Base-by-base conservation (phyloP, 2,113 vertebrate species). In the Tetrao urogallus region DNA sequence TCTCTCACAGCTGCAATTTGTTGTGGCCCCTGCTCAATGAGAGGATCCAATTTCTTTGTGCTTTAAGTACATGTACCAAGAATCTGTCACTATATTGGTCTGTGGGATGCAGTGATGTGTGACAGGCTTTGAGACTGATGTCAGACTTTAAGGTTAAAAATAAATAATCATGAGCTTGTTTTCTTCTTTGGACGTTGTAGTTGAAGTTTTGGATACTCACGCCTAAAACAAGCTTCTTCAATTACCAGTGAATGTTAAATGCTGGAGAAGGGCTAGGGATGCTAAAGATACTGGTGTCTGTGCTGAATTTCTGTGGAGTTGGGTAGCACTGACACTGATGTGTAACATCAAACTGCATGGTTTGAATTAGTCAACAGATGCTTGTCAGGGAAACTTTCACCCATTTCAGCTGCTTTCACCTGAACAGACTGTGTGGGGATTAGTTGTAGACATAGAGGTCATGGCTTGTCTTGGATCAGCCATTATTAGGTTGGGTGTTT, bases 1-100 rank as follows among this genome's bases (percentile, higher is more conserved):
- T 71, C 24, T 63, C 42, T 58, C 74, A 52, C 84, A 93, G 89
- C 83, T 93, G 81, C 28, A 89, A 71, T 47, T 81, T 86, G 42
- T 86, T 94, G 42, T n/a, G 50, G 0, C 19, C 52, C 38, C 52
- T 32, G 11, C 84, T 87, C 92, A 93, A 86, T 90, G 87, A 82
- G 63, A 58, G 20, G 78, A 86, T 82, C 6, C 70, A 22, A 38
- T 92, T 86, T 67, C 30, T 5, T 67, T 84, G 45, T 74, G 57
- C 64, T 88, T 74, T 30, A 66, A 88, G 64, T 21, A 10, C 9
- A 13, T 0, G 61, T 90, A 63, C 56, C 66, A 67, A 90, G 87
- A 74, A 5, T 12, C 43, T 21, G 50, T 56, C 25, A 2, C n/a
- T 69, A 32, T 17, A 1, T 27, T 47, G 81, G 54, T 58, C 43